These are phyloP conservation scores for Calcarius ornatus DNA, from an alignment of 2,113 vertebrate genomes.

Conservation along the genomic window DNA sequence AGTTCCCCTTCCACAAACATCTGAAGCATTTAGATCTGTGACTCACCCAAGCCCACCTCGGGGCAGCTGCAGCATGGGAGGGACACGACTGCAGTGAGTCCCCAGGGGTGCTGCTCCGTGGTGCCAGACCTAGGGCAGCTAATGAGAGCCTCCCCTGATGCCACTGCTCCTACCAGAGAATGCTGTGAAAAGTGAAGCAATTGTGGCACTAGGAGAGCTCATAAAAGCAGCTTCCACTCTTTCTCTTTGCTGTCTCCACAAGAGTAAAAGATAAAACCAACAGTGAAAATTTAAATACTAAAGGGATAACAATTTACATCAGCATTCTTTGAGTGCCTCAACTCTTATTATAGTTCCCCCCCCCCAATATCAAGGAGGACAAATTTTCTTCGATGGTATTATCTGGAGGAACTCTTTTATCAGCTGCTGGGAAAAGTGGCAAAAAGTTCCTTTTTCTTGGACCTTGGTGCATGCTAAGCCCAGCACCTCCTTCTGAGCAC, in stretches of 20 bases:
- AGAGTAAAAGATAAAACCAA: neutral
- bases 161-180: neutral
- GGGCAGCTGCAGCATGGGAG: neutral
- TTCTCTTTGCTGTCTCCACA: neutral
- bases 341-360: neutral
- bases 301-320: neutral
- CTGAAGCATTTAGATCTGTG: neutral
- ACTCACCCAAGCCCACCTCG: neutral
- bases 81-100: neutral
- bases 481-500: neutral
- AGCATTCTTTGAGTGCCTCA: neutral
- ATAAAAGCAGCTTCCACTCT: neutral
- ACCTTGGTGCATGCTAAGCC: neutral
- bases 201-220: neutral
- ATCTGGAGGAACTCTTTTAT: neutral
- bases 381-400: neutral
- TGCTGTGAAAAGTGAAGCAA: neutral
- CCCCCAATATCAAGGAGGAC: neutral
- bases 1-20: neutral
- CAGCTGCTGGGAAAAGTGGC: neutral
- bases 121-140: neutral
- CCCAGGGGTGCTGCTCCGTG: fast-evolving
- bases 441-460: neutral
- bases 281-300: neutral
- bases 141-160: neutral